Evolutionary conservation across 1,140 invertebrate genomes (phyloP).

Genomic region (Lucilia sericata): DNA sequence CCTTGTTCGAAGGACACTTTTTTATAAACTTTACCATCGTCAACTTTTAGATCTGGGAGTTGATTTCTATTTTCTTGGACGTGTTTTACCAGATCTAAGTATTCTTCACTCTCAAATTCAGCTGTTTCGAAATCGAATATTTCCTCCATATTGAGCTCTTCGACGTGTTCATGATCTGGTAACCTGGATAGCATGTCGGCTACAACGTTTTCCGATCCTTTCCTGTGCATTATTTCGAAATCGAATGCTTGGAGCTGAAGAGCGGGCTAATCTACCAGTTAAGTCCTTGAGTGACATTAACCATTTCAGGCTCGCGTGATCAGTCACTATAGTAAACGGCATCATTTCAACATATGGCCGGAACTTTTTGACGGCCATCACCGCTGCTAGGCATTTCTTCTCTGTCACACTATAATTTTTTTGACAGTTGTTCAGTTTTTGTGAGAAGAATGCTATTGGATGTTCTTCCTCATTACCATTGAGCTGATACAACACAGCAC

Average conservation of each 20-base stretch:
- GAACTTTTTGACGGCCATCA: constrained; percentile 45
- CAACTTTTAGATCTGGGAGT: background rate
- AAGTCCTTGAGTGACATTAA: constrained; percentile 4
- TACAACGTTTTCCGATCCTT: constrained; percentile 19
- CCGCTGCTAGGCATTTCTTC: constrained; percentile 7
- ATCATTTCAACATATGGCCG: background rate
- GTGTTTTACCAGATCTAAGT: background rate
- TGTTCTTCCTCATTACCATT: constrained; percentile 49
- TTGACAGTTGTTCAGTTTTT: constrained; percentile 19
- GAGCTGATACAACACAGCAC: constrained; percentile 60
- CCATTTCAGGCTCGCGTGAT: background rate
- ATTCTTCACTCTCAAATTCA: background rate
- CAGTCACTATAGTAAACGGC: no score
- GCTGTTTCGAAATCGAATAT: background rate
- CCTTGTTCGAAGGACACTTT: background rate
- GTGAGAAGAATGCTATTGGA: constrained; percentile 47
- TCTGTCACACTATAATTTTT: constrained; percentile 28
- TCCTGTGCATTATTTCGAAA: background rate
- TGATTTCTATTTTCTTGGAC: background rate
- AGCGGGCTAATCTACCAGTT: constrained; percentile 25
- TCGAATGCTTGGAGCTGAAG: constrained; percentile 16
- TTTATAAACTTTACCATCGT: constrained; percentile 5
- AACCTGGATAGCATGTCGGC: background rate
- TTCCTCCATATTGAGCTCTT: constrained; percentile 15
- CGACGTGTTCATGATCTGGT: background rate